A percentile compares a stretch with the other conserved stretches of the same genome.
phyloP scores from a whole-genome alignment of 2,888 invertebrate species.

The Boloria euphrosyne region DNA sequence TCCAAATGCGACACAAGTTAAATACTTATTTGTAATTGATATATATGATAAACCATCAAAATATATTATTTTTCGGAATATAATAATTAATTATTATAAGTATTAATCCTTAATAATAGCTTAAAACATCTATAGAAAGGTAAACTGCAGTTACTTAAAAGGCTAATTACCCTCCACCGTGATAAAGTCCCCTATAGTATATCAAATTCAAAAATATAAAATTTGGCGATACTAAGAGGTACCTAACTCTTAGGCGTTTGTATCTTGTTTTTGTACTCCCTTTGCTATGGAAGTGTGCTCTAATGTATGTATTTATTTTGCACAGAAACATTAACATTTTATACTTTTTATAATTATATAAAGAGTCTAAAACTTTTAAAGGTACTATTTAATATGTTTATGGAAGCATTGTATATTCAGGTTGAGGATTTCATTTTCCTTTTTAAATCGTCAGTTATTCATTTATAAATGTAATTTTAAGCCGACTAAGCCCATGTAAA shows the following conservation, averaged over 20 bases:
- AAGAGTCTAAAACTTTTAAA: too few relatives aligned
- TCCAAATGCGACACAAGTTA: constrained; percentile 27
- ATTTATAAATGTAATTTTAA: not conserved
- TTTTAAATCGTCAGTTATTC: too few relatives aligned
- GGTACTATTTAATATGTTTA: too few relatives aligned
- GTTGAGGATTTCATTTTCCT: too few relatives aligned
- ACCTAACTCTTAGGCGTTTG: too few relatives aligned
- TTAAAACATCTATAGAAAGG: constrained; percentile 19
- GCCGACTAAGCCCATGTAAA: constrained; percentile 2
- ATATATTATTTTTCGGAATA: constrained; percentile 28
- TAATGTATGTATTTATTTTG: too few relatives aligned
- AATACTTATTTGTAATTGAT: constrained; percentile 25
- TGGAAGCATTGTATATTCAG: too few relatives aligned
- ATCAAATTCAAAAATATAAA: not conserved
- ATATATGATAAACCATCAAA: constrained; percentile 26
- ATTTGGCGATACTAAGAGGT: not conserved
- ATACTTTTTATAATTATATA: too few relatives aligned
- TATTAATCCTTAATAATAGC: constrained; percentile 6
- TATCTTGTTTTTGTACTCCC: too few relatives aligned
- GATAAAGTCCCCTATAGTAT: not conserved
- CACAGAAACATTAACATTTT: too few relatives aligned
- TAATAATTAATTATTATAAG: constrained; percentile 20
- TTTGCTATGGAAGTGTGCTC: too few relatives aligned
- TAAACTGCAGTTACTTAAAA: constrained; percentile 18
- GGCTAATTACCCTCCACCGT: constrained; percentile 27